These are phyloP conservation scores for Ceratosolen fusciceps DNA, from an alignment of 1,140 invertebrate genomes.

Conservation along the genomic window DNA sequence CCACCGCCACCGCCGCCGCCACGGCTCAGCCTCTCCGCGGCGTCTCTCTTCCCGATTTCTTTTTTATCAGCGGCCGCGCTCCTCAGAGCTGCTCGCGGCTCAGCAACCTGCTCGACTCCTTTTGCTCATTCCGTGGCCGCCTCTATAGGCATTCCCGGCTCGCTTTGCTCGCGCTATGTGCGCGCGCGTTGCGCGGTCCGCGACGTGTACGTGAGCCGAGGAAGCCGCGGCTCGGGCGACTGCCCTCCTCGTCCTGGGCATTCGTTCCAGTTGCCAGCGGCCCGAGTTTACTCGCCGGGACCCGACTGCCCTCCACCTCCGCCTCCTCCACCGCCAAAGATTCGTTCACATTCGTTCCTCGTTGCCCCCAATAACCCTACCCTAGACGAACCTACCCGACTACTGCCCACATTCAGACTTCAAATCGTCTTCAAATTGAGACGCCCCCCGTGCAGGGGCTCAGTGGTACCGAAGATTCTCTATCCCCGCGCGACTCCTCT, in stretches of 20 bases:
- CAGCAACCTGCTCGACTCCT: conserved; percentile 16
- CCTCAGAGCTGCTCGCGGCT: conserved; percentile 13
- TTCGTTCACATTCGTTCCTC: too few species aligned
- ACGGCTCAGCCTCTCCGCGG: conserved; percentile 21
- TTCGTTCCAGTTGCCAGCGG: background rate
- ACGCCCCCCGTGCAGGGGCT: too few species aligned
- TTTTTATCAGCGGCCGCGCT: conserved; percentile 40
- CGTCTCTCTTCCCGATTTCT: conserved; percentile 40
- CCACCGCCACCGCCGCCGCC: too few species aligned
- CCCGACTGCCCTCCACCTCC: background rate
- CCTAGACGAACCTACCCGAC: too few species aligned
- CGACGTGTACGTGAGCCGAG: background rate
- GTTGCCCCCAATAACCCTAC: too few species aligned
- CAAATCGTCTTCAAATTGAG: too few species aligned
- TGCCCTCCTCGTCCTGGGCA: background rate
- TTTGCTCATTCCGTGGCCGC: background rate
- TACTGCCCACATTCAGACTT: too few species aligned
- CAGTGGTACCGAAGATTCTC: too few species aligned
- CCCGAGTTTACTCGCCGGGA: background rate
- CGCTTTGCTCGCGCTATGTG: background rate
- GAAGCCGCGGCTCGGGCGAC: background rate
- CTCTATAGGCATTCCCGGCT: background rate
- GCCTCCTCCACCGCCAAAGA: background rate
- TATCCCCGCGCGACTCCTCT: too few species aligned
- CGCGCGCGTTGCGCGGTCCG: background rate